Base-by-base conservation (phyloP, 1,140 invertebrate genomes). In the Rhagoletis zephyria region DNA sequence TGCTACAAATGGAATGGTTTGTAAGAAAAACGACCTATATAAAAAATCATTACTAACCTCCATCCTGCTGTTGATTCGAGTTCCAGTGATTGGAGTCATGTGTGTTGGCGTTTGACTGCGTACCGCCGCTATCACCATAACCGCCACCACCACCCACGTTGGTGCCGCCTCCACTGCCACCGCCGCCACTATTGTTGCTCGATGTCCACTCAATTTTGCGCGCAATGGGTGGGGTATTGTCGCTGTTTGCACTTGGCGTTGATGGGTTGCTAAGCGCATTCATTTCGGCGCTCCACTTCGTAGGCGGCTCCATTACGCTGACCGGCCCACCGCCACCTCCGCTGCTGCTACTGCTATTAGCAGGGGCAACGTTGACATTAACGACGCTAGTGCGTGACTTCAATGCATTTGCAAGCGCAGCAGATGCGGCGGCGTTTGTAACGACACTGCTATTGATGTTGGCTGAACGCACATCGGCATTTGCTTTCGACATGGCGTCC, bases 251-350 rank as follows among this genome's bases (percentile, higher is more conserved):
- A 16, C 45, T 86, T 87, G 85, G 89, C 89, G 70, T 89, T 89
- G 88, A 88, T 90, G 85, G 89, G 89, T 87, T 64, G 16, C 40
- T 48, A 2, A 81, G 74, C n/a, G 91, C 89, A 87, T 92, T 92
- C 89, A 93, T 90, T 60, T 93, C 92, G 3, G 89, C 90, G 88
- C 91, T 93, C 92, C 92, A 93, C 85, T 93, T 92, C 63, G 89
- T 93, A 14, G 89, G 85, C 61, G 51, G 77, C 67, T 65, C 70
- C 74, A 63, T n/a, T 16, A 59, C 56, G 59, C 10, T 65, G 48
- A 30, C 30, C 30, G 30, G 30, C 30, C 42, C 19, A 30, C 63
- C 30, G 51, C 60, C 87, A 85, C 19, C 60, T 7, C 14, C 51
- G 48, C 61, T 86, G 87, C 60, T 85, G 87, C 19, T 51, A 45